Evolutionary conservation across 2,797 vertebrate genomes (phyloP), one percentile per base, ranked within the genome.

Genomic region (Arrhamphus sclerolepis): DNA sequence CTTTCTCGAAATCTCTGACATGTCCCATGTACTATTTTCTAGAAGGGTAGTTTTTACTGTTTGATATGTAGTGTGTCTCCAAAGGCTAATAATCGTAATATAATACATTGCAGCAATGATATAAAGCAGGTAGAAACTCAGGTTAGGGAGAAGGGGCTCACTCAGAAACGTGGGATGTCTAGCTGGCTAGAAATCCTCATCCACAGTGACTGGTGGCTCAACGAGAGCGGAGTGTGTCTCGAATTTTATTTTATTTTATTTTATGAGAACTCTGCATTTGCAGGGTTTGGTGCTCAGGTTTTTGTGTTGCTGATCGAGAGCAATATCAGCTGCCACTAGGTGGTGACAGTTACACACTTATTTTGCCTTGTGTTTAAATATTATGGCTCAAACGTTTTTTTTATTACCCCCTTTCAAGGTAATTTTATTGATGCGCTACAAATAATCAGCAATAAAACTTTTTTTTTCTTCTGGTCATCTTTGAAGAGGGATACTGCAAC

Each of bases 401-500:
- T 13, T 13, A 21, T n/a, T n/a, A n/a, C n/a, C 4, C 4, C 11
- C 18, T 47, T 14, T 38, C 34, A 38, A 38, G 13, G 34, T 38
- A 4, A 38, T 16, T 71, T 48, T 42, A 64, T 42, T 24, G 24
- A 44, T 49, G 20, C 54, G 55, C 46, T 62, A 17, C 6, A 24
- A 56, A 65, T 17, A 64, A 66, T 56, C 72, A 66, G 64, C 77
- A 83, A 81, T 70, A 71, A 51, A 20, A 64, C 63, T 18, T 56
- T 55, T 72, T 63, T 53, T 80, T 78, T 21, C 46, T 17, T 62
- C 34, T 66, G 18, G 40, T 68, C 20, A 29, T 85, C 39, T 68
- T 62, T 79, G 54, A 61, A 83, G 81, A 64, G 81, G 89, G 90
- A 90, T 89, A 87, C 92, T 93, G 91, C 91, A 92, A 83, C 87